These are phyloP conservation scores for Tenualosa ilisha DNA, from an alignment of 2,797 vertebrate species.

Conservation along the genomic window DNA sequence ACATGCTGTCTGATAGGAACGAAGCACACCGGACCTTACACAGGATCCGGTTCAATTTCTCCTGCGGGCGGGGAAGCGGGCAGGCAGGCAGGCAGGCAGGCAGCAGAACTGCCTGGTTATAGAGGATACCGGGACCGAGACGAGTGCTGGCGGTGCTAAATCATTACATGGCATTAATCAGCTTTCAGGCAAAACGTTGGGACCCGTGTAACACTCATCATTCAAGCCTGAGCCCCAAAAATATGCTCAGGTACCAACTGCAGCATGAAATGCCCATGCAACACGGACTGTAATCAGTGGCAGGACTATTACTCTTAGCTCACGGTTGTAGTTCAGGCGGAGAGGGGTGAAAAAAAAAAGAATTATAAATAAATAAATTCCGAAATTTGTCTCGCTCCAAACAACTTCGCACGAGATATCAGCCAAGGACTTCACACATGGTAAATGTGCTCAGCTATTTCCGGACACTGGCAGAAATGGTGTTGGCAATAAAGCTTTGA, in stretches of 20 bases:
- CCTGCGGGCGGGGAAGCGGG: not conserved
- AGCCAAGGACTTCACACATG: conserved; percentile 20
- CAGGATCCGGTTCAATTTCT: not conserved
- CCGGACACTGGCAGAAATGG: conserved; percentile 3
- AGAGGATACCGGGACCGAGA: not conserved
- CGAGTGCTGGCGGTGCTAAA: not conserved
- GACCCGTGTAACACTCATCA: not conserved
- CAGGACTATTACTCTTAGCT: conserved; percentile 1
- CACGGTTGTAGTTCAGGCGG: not conserved
- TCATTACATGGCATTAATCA: conserved; percentile 18
- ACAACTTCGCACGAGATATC: conserved; percentile 20
- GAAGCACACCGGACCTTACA: not conserved
- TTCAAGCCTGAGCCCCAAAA: conserved; percentile 6
- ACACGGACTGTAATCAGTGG: not conserved
- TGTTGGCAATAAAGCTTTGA: conserved; percentile 22
- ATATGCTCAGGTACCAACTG: conserved; percentile 6
- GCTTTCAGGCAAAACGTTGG: not conserved
- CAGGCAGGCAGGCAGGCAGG: not conserved
- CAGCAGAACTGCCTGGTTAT: not conserved
- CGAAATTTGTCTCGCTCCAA: not conserved
- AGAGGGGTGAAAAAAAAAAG: not conserved
- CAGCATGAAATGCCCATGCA: conserved; percentile 12
- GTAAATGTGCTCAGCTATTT: conserved; percentile 23
- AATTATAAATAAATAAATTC: conserved; percentile 16
- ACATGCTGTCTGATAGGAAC: conserved; percentile 37